phyloP scores from a whole-genome alignment of 2,113 vertebrate genomes.

The Maylandia zebra region DNA sequence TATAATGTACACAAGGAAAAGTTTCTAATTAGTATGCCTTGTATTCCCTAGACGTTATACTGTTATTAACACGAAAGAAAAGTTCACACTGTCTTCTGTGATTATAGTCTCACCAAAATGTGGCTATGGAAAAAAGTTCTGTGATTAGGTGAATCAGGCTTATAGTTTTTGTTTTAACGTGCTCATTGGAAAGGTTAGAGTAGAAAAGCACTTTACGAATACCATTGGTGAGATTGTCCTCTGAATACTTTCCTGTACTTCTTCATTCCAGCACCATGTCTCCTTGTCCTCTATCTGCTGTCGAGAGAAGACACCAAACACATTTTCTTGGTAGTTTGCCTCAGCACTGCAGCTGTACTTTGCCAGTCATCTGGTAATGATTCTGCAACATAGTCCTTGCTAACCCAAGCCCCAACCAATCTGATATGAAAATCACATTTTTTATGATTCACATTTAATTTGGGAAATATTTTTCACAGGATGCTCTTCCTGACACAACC shows the following conservation, averaged over 20 bases:
- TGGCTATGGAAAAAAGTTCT: neutral
- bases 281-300: neutral
- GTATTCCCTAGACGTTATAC: neutral
- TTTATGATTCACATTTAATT: neutral
- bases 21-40: conserved; percentile 39
- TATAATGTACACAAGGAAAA: conserved; percentile 20
- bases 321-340: neutral
- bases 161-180: neutral
- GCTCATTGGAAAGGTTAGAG: neutral
- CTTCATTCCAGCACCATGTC: neutral
- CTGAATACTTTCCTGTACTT: neutral
- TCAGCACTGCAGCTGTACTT: neutral
- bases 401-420: neutral
- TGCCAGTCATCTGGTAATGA: neutral
- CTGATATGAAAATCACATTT: neutral
- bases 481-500: neutral
- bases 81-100: neutral
- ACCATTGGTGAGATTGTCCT: neutral
- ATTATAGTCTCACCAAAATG: neutral
- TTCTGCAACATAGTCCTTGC: neutral
- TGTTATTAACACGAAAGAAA: conserved; percentile 5
- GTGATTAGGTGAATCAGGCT: neutral
- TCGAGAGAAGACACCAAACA: neutral
- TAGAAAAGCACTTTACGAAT: neutral
- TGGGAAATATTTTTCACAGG: neutral